A percentile compares a stretch with the other conserved stretches of the same genome.
Conservation (phyloP, 2,888 invertebrate species). For the Biston betularia region DNA sequence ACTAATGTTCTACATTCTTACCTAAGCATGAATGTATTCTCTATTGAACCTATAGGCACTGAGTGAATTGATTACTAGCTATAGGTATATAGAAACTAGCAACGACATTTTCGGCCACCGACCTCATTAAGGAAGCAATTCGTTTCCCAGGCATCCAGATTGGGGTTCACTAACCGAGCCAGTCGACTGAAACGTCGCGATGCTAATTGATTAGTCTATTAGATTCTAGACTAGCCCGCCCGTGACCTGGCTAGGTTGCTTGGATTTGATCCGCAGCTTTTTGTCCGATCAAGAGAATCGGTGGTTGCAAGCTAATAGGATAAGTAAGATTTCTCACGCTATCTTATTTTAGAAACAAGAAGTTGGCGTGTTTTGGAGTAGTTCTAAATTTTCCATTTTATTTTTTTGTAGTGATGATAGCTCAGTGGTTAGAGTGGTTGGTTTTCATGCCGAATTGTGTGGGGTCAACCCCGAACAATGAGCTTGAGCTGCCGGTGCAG, state of each 20-base stretch:
- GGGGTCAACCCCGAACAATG: too few species aligned
- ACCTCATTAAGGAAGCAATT: constrained; percentile 57
- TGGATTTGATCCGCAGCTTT: constrained; percentile 50
- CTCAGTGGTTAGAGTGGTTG: too few species aligned
- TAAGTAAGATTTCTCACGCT: background rate
- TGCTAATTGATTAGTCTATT: constrained; percentile 72
- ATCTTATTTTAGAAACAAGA: too few species aligned
- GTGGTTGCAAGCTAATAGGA: background rate
- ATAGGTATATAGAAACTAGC: background rate
- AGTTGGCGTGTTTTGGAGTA: background rate
- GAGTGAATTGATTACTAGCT: too few species aligned
- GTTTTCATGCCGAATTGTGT: too few species aligned
- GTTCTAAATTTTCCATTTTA: too few species aligned
- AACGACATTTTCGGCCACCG: constrained; percentile 48
- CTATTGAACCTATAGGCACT: too few species aligned
- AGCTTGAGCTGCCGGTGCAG: too few species aligned
- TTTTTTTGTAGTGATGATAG: too few species aligned
- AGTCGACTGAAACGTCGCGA: constrained; percentile 64
- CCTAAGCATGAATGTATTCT: too few species aligned
- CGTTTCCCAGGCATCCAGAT: constrained; percentile 54
- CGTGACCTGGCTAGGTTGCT: constrained; percentile 53
- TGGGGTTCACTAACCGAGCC: constrained; percentile 69
- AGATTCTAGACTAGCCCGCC: constrained; percentile 67
- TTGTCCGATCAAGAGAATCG: constrained; percentile 17
- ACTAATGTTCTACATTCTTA: background rate